These are phyloP conservation scores for Caenorhabditis auriculariae DNA, from an alignment of 2,888 invertebrate genomes.

Conservation along the genomic window DNA sequence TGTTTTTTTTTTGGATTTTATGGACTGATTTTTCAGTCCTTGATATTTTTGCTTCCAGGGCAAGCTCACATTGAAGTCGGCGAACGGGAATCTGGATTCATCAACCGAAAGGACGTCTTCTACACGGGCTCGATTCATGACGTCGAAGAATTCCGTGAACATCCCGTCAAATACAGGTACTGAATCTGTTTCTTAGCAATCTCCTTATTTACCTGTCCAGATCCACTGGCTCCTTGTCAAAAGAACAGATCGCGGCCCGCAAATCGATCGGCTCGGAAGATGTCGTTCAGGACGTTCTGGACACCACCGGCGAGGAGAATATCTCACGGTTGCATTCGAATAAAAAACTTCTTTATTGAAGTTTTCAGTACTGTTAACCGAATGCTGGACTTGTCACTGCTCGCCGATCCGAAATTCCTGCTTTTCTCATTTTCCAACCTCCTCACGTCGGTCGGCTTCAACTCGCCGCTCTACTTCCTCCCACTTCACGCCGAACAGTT, in stretches of 20 bases:
- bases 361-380: conserved; percentile 44
- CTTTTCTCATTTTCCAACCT: conserved; percentile 90
- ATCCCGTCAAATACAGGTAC: conserved; percentile 47
- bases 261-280: no score
- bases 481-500: conserved; percentile 35
- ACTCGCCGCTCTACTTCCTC: conserved; percentile 82
- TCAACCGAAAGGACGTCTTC: conserved; percentile 78
- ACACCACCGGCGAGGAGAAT: conserved; percentile 8
- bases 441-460: conserved; percentile 88
- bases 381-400: conserved; percentile 83
- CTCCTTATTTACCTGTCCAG: no score
- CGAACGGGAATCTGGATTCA: conserved; percentile 38
- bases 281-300: conserved; percentile 12
- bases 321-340: no score
- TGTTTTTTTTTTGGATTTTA: no score
- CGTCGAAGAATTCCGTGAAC: conserved; percentile 78
- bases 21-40: no score
- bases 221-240: no score
- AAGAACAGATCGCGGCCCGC: no score
- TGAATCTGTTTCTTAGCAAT: no score
- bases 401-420: conserved; percentile 83
- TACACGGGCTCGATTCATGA: conserved; percentile 83
- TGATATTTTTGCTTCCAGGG: no score
- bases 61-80: no score
- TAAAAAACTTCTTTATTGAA: no score